Conservation (phyloP, 1,140 invertebrate genomes). For the Drosophila aff. region DNA sequence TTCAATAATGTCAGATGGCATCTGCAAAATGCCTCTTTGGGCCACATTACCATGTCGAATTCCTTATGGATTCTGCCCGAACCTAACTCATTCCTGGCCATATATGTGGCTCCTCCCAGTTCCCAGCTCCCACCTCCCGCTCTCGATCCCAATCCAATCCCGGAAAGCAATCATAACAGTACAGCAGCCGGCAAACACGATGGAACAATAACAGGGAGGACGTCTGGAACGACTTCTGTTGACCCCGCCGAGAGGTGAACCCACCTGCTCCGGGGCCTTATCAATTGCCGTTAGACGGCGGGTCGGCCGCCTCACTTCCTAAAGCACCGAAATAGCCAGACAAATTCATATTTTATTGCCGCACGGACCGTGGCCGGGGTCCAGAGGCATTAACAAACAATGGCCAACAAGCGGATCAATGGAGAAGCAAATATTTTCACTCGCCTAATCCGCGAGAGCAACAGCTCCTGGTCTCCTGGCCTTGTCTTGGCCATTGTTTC, state of each 20-base stretch:
- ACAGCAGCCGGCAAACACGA: conserved; percentile 32
- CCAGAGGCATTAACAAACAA: conserved; percentile 75
- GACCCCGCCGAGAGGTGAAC: conserved; percentile 60
- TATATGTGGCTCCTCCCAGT: conserved; percentile 9
- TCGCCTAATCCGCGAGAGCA: conserved; percentile 52
- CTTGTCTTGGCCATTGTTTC: conserved; percentile 65
- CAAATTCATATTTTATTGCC: conserved; percentile 82
- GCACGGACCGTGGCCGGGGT: conserved; percentile 58
- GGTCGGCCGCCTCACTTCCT: conserved; percentile 40
- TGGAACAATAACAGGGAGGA: conserved; percentile 47
- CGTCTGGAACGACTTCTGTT: conserved; percentile 50
- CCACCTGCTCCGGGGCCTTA: conserved; percentile 61
- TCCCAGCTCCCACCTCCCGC: background rate
- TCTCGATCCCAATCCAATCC: background rate
- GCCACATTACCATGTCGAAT: conserved; percentile 17
- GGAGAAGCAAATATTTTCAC: conserved; percentile 77
- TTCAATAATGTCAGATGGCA: conserved; percentile 9
- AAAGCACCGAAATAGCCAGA: conserved; percentile 56
- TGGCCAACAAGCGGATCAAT: conserved; percentile 66
- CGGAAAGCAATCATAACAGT: conserved; percentile 30
- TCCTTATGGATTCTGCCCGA: conserved; percentile 13
- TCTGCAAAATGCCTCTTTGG: background rate
- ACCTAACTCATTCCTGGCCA: conserved; percentile 29
- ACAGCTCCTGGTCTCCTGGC: conserved; percentile 34
- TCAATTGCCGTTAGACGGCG: conserved; percentile 67